These are phyloP conservation scores for Oryzias celebensis DNA, from an alignment of 2,113 vertebrate genomes.

Conservation along the genomic window DNA sequence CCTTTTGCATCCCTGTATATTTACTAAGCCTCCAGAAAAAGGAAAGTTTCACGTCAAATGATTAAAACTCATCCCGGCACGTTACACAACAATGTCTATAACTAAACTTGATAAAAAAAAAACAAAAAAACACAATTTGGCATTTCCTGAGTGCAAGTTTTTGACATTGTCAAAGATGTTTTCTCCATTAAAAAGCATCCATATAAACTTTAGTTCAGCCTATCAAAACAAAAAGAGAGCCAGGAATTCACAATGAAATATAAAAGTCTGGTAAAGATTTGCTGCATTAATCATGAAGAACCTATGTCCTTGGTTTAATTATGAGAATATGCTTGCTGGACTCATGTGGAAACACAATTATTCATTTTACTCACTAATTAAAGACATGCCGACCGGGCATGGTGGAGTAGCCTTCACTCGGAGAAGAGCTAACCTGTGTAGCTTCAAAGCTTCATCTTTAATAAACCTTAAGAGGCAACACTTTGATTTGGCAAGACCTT, in stretches of 20 bases:
- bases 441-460: slow-evolving; percentile 38
- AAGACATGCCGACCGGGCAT: slow-evolving; percentile 41
- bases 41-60: background rate
- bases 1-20: slow-evolving; percentile 11
- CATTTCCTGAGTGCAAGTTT: too few species aligned
- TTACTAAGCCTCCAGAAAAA: background rate
- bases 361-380: slow-evolving; percentile 62
- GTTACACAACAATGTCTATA: too few species aligned
- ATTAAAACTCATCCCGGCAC: too few species aligned
- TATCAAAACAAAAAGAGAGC: background rate
- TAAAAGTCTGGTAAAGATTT: slow-evolving; percentile 8
- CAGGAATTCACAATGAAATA: slow-evolving; percentile 7
- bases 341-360: slow-evolving; percentile 36
- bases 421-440: slow-evolving; percentile 27
- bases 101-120: too few species aligned
- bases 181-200: background rate
- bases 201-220: background rate
- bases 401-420: slow-evolving; percentile 39
- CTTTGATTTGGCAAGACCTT: slow-evolving; percentile 11
- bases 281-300: slow-evolving; percentile 58
- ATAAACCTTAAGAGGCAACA: background rate
- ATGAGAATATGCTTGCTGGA: slow-evolving; percentile 26
- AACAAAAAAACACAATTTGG: too few species aligned
- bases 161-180: background rate
- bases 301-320: slow-evolving; percentile 47